Base-by-base conservation (phyloP, 2,888 invertebrate genomes). In the Agrochola litura region DNA sequence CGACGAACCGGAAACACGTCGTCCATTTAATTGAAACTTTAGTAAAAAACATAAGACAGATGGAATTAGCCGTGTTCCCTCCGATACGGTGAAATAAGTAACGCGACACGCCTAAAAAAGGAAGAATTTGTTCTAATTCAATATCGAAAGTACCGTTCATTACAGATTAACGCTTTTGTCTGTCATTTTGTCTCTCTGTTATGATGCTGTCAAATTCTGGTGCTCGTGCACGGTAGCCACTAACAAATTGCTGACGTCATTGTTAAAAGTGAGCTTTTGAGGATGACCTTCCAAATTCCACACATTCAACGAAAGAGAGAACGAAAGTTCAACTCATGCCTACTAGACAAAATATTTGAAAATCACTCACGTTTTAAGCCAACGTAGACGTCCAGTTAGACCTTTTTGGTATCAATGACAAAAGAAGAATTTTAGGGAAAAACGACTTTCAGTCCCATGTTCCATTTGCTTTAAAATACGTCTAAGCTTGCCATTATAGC, bases 21-120 rank as follows among this genome's bases (percentile, higher is more conserved):
- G 89, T 88, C 89, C 84, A 82, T 91, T 92, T 94, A 94, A 94
- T 95, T 94, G 93, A 94, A 94, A 91, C 80, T 83, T 79, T 77
- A 67, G 65, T 92, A 93, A 93, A 90, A 92, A 90, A 84, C 82
- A 77, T 89, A 92, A 92, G 91, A 91, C 91, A 91, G 92, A 90
- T 89, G 79, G 88, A 92, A 92, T 93, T 92, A 92, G 89, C 88
- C 85, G 89, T 85, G 89, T 89, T 87, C 87, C 85, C 88, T 90
- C 84, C 83, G 89, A 87, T 88, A 89, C 90, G 89, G 89, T 86
- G 75, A 86, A 89, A 88, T 83, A 86, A 87, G 70, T 84, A 74
- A 79, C 81, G 79, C 83, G 84, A 88, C 86, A 82, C 82, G 79
- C 65, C 73, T 74, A 76, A 79, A 87, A 89, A 91, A 90, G 89